These are phyloP conservation scores for Harpalus rubripes DNA, from an alignment of 2,888 invertebrate species.

Conservation along the genomic window DNA sequence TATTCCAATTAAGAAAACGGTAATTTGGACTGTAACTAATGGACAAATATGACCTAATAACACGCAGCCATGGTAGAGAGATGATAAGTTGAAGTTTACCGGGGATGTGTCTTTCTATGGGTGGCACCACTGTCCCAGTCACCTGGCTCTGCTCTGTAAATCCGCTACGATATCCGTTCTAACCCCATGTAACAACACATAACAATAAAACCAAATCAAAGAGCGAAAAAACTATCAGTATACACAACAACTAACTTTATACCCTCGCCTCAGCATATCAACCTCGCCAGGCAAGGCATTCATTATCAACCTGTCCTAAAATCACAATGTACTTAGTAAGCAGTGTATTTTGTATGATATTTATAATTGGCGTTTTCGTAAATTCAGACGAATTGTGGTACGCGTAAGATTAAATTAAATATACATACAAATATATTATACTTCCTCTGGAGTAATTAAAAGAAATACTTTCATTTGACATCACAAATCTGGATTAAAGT, in stretches of 20 bases:
- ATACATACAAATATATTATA: no score
- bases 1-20: not conserved
- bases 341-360: not conserved
- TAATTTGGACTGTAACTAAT: slow-evolving; percentile 43
- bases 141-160: slow-evolving; percentile 65
- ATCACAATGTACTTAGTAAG: slow-evolving; percentile 36
- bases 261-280: slow-evolving; percentile 31
- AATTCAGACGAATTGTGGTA: no score
- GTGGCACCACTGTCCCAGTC: slow-evolving; percentile 59
- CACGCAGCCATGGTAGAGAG: slow-evolving; percentile 64
- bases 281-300: not conserved
- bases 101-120: slow-evolving; percentile 50
- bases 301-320: slow-evolving; percentile 32
- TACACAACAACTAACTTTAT: slow-evolving; percentile 41
- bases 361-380: no score
- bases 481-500: no score
- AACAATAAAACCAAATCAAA: slow-evolving; percentile 68
- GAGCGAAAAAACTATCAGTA: slow-evolving; percentile 50
- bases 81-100: slow-evolving; percentile 66
- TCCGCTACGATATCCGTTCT: slow-evolving; percentile 65
- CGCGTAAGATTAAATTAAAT: no score
- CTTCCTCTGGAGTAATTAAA: no score
- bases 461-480: no score
- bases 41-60: slow-evolving; percentile 56
- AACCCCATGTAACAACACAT: slow-evolving; percentile 69